A percentile compares a stretch with the other conserved stretches of the same genome.
These are phyloP conservation scores for Pantala flavescens DNA, from an alignment of 1,140 invertebrate genomes.

Conservation along the genomic window DNA sequence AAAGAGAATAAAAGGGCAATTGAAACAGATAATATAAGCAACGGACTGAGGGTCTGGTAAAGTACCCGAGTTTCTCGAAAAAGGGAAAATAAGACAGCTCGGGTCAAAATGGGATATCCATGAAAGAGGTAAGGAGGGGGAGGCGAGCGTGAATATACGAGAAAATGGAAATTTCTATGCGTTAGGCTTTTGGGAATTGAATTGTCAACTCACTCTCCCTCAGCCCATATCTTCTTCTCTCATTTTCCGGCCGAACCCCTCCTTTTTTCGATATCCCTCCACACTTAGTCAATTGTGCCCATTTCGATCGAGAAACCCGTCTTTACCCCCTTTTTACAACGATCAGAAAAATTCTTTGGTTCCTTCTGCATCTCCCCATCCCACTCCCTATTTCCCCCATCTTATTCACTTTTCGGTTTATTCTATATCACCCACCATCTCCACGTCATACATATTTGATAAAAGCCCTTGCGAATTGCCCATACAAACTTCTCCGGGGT, in stretches of 20 bases:
- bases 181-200: slow-evolving; percentile 2
- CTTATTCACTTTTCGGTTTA: neutral
- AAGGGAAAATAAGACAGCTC: neutral
- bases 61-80: neutral
- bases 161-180: slow-evolving; percentile 10
- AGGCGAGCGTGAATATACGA: neutral
- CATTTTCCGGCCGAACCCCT: neutral
- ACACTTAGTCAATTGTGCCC: too few relatives aligned
- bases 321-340: too few relatives aligned
- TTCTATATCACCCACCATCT: neutral
- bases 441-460: neutral
- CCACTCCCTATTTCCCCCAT: neutral
- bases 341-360: neutral
- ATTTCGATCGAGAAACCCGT: too few relatives aligned
- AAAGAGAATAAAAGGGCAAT: too few relatives aligned
- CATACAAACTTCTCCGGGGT: too few relatives aligned
- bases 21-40: too few relatives aligned
- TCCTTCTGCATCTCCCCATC: neutral
- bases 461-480: neutral
- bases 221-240: neutral
- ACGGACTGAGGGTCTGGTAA: too few relatives aligned
- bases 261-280: too few relatives aligned
- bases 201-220: slow-evolving; percentile 8
- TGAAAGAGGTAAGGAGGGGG: neutral
- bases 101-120: neutral